Evolutionary conservation across 2,797 vertebrate species (phyloP).

Genomic region (Carcharodon carcharias): DNA sequence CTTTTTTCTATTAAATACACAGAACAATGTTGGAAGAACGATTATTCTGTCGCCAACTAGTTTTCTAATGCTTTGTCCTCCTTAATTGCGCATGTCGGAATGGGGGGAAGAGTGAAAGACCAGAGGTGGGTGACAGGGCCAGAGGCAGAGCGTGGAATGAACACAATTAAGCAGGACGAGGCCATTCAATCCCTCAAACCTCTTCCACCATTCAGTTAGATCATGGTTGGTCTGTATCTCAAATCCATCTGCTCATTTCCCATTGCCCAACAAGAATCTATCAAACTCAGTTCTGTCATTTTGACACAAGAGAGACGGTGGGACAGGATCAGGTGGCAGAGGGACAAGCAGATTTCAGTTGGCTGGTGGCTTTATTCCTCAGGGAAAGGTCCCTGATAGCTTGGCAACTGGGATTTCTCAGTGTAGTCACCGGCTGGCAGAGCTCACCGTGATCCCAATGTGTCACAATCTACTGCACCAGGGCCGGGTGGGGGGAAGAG

Average conservation of each 20-base stretch:
- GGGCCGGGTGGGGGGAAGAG: too few species aligned
- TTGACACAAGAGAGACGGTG: background rate
- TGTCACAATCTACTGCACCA: background rate
- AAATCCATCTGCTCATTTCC: background rate
- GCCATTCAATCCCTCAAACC: background rate
- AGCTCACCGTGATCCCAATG: too few species aligned
- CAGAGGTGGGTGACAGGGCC: background rate
- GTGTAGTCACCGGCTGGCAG: background rate
- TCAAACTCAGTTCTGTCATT: too few species aligned
- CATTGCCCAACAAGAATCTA: background rate
- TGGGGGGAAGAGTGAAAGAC: background rate
- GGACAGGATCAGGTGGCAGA: constrained; percentile 17
- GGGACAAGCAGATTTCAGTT: background rate
- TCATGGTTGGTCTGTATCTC: background rate
- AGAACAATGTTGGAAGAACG: background rate
- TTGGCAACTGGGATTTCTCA: too few species aligned
- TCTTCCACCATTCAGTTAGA: background rate
- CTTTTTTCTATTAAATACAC: background rate
- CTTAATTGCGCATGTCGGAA: background rate
- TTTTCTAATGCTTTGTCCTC: background rate
- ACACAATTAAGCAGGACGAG: background rate
- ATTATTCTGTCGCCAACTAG: background rate
- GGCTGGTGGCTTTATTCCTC: background rate
- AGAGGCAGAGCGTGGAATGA: background rate
- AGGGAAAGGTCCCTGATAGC: background rate